Evolutionary conservation across 2,113 vertebrate genomes (phyloP).

Genomic region (Hydrolagus affinis): DNA sequence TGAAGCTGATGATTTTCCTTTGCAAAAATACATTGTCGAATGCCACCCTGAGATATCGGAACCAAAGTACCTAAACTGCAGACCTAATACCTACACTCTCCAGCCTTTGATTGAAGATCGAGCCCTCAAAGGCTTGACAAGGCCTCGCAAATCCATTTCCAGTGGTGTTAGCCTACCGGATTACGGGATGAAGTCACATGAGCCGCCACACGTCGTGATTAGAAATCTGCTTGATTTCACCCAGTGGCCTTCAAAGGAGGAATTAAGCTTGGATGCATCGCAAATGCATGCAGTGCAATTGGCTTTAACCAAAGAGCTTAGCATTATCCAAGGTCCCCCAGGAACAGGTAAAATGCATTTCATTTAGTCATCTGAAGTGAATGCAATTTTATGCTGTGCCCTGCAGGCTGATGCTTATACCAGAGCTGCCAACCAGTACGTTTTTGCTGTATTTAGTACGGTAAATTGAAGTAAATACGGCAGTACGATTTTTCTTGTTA

Average conservation of each 20-base stretch:
- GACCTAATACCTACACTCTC: constrained; percentile 21
- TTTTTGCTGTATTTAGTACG: no score
- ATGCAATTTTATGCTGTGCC: background rate
- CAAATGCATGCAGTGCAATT: constrained; percentile 40
- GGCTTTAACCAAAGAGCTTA: constrained; percentile 41
- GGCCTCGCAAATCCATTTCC: background rate
- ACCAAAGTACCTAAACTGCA: constrained; percentile 35
- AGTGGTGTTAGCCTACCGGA: background rate
- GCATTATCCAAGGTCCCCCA: constrained; percentile 44
- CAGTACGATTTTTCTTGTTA: no score
- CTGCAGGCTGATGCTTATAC: no score
- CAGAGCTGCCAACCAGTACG: no score
- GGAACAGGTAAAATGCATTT: constrained; percentile 40
- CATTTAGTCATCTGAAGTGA: background rate
- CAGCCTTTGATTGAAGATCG: constrained; percentile 11
- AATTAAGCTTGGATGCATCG: constrained; percentile 35
- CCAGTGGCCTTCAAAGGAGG: constrained; percentile 20
- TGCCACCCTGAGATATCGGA: constrained; percentile 34
- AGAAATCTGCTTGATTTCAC: background rate
- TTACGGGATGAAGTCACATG: background rate
- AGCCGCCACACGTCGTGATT: background rate
- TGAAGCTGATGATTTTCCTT: constrained; percentile 34
- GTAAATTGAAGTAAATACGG: no score
- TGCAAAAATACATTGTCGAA: constrained; percentile 41
- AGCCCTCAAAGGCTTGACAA: background rate